A percentile compares a stretch with the other conserved stretches of the same genome.
These are phyloP conservation scores for Coreius guichenoti DNA, from an alignment of 2,797 vertebrate genomes.

Conservation along the genomic window DNA sequence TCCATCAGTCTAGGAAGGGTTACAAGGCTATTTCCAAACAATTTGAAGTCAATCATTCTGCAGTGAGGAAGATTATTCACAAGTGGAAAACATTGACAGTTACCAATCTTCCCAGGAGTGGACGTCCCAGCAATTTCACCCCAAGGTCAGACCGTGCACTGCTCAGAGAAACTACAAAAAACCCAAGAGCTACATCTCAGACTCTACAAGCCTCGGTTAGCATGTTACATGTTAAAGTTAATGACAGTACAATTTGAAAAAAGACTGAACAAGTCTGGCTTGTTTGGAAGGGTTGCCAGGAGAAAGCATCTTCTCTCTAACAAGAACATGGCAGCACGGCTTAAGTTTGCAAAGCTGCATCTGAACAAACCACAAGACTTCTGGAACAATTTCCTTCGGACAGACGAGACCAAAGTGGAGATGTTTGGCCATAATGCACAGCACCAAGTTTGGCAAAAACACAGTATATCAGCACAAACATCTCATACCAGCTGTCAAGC, in stretches of 20 bases:
- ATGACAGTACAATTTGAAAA: neutral
- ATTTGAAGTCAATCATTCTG: too few species aligned
- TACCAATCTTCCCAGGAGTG: neutral
- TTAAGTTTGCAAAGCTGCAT: neutral
- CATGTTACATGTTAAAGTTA: neutral
- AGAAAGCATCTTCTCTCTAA: neutral
- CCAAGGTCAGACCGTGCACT: neutral
- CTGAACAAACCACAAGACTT: neutral
- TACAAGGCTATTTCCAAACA: too few species aligned
- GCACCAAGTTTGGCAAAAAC: neutral
- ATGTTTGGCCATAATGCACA: too few species aligned
- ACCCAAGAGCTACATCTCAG: neutral
- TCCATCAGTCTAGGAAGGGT: too few species aligned
- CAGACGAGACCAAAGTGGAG: too few species aligned
- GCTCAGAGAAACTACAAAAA: neutral
- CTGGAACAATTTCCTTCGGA: neutral
- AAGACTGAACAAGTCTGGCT: neutral
- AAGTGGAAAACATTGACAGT: neutral
- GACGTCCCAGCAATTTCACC: neutral
- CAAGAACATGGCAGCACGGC: too few species aligned
- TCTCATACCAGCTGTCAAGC: neutral
- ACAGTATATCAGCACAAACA: neutral
- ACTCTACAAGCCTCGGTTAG: neutral
- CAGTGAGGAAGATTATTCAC: neutral
- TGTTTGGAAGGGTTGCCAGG: neutral